A percentile compares a stretch with the other conserved stretches of the same genome.
Evolutionary conservation across 2,888 invertebrate species (phyloP).

Genomic region (Macropis europaea): DNA sequence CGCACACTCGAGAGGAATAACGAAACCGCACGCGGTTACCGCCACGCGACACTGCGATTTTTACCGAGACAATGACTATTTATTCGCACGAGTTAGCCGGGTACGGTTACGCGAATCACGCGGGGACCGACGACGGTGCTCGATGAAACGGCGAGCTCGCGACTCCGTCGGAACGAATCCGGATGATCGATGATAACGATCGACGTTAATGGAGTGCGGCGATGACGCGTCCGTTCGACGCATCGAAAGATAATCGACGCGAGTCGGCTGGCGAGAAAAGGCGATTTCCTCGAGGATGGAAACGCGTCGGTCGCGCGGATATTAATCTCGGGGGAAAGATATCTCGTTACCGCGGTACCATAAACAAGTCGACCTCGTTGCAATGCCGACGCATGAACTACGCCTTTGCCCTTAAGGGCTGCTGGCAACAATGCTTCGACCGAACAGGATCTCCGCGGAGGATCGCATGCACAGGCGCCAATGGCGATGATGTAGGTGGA

Average conservation of each 20-base stretch:
- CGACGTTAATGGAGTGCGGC: too few species aligned
- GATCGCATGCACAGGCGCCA: slow-evolving; percentile 58
- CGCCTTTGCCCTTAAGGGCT: slow-evolving; percentile 53
- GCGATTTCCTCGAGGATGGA: slow-evolving; percentile 20
- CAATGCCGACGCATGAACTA: slow-evolving; percentile 43
- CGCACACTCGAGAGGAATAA: slow-evolving; percentile 29
- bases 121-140: neutral
- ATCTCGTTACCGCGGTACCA: slow-evolving; percentile 48
- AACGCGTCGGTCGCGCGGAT: slow-evolving; percentile 18
- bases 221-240: too few species aligned
- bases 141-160: too few species aligned
- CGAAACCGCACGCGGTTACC: slow-evolving; percentile 22
- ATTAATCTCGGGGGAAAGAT: slow-evolving; percentile 39
- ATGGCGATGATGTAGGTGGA: slow-evolving; percentile 63
- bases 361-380: slow-evolving; percentile 54
- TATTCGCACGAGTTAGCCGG: neutral
- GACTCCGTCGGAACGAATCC: too few species aligned
- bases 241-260: too few species aligned
- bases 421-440: slow-evolving; percentile 53
- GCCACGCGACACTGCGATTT: slow-evolving; percentile 30
- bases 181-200: too few species aligned
- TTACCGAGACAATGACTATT: slow-evolving; percentile 10
- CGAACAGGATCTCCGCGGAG: slow-evolving; percentile 50
- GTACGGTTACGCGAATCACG: neutral
- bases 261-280: too few species aligned